Conservation (phyloP, 2,113 vertebrate genomes). For the Lepus timidus region DNA sequence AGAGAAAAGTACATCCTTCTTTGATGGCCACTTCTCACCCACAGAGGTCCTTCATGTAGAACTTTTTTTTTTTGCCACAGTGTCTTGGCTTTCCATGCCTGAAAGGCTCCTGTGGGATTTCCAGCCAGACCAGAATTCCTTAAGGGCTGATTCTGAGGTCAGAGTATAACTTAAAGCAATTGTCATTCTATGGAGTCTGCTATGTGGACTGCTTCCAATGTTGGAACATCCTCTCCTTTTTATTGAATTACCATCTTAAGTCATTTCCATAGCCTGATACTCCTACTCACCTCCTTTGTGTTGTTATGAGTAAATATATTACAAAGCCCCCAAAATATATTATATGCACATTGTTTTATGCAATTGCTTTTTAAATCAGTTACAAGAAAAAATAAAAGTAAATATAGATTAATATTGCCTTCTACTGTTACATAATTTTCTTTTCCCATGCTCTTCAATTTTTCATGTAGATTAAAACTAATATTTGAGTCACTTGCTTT, state of each 20-base stretch:
- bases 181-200: too few species aligned
- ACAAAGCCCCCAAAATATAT: not conserved
- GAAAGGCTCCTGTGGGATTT: too few species aligned
- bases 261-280: not conserved
- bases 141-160: too few species aligned
- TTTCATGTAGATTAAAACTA: not conserved
- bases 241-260: not conserved
- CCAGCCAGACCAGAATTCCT: too few species aligned
- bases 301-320: not conserved
- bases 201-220: too few species aligned
- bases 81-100: too few species aligned
- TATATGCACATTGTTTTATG: not conserved
- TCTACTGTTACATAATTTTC: not conserved
- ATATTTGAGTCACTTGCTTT: not conserved
- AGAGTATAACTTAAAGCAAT: too few species aligned
- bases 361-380: not conserved
- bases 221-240: too few species aligned
- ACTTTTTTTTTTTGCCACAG: too few species aligned
- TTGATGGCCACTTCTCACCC: too few species aligned
- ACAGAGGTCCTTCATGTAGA: too few species aligned
- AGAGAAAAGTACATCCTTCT: too few species aligned
- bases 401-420: not conserved
- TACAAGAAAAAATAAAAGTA: not conserved
- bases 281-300: not conserved
- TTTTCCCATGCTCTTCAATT: not conserved